Conservation (phyloP, 2,113 vertebrate genomes). For the Petaurus breviceps region DNA sequence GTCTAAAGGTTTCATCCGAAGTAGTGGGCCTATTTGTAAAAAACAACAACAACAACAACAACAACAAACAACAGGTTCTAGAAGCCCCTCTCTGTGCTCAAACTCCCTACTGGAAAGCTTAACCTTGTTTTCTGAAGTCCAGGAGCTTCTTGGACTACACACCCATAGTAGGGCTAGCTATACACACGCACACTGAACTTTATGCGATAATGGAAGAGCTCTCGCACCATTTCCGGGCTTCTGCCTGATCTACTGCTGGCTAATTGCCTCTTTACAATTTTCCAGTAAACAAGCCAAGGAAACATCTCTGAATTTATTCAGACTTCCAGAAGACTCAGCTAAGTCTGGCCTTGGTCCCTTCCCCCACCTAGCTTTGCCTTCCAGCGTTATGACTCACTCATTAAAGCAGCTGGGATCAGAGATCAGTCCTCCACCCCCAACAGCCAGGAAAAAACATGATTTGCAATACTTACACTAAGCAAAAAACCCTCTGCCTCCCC, state of each 20-base stretch:
- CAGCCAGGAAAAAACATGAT: conserved; percentile 4
- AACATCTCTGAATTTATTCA: conserved; percentile 29
- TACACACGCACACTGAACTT: neutral
- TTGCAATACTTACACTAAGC: neutral
- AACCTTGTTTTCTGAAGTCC: neutral
- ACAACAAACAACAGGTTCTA: neutral
- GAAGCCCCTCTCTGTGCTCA: neutral
- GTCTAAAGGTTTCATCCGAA: neutral
- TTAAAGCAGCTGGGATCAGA: conserved; percentile 34
- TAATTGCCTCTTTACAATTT: conserved; percentile 6
- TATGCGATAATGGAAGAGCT: neutral
- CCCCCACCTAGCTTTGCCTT: conserved; percentile 54
- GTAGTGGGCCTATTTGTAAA: neutral
- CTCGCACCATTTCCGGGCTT: neutral
- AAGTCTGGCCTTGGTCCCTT: conserved; percentile 45
- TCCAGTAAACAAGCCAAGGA: conserved; percentile 51
- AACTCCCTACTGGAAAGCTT: neutral
- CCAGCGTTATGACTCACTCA: conserved; percentile 61
- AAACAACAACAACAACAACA: too few relatives aligned
- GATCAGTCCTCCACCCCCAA: conserved; percentile 34
- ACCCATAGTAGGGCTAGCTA: neutral
- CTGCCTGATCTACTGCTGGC: conserved; percentile 11
- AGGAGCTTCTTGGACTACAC: fast-evolving
- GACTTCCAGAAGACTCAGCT: conserved; percentile 31
- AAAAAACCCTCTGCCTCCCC: neutral